Evolutionary conservation across 92 coral and sea anemone species (phyloP).

Genomic region (Zoanthus solanderi): DNA sequence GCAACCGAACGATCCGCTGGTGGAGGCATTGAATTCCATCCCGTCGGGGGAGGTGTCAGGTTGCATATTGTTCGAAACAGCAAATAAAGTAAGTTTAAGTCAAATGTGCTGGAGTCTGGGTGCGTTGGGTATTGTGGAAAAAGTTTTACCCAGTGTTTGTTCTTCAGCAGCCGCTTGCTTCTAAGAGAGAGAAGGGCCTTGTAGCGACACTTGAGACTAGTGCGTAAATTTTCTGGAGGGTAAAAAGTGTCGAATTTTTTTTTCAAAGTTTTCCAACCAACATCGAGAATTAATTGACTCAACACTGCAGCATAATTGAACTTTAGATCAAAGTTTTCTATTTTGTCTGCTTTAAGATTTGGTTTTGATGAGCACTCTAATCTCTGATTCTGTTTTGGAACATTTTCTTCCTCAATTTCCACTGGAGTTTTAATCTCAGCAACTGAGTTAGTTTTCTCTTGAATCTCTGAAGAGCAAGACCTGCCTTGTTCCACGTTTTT

Average conservation of each 20-base stretch:
- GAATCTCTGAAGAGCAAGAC: not conserved
- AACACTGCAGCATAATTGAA: conserved; percentile 20
- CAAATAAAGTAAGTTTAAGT: conserved; percentile 13
- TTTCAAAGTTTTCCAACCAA: conserved; percentile 18
- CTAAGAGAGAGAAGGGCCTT: conserved; percentile 27
- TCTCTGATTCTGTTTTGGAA: not conserved
- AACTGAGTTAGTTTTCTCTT: not conserved
- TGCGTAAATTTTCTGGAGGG: conserved; percentile 15
- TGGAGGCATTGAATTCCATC: conserved; percentile 5
- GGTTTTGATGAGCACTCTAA: not conserved
- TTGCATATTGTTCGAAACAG: conserved; percentile 36
- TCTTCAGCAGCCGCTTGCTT: conserved; percentile 25
- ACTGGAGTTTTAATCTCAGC: not conserved
- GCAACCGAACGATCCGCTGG: conserved; percentile 28
- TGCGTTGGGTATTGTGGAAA: conserved; percentile 39
- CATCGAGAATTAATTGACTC: conserved; percentile 10
- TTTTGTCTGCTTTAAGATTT: not conserved
- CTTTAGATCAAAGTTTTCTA: not conserved
- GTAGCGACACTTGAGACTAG: conserved; percentile 34
- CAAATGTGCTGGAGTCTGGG: conserved; percentile 34
- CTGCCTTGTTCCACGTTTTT: not conserved
- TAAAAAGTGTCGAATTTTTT: conserved; percentile 2
- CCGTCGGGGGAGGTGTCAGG: conserved; percentile 35
- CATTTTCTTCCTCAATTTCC: not conserved
- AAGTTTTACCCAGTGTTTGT: conserved; percentile 24